A percentile compares a stretch with the other conserved stretches of the same genome.
Evolutionary conservation across 1,140 invertebrate genomes (phyloP).

Genomic region (Yoshiicerus persimilis): DNA sequence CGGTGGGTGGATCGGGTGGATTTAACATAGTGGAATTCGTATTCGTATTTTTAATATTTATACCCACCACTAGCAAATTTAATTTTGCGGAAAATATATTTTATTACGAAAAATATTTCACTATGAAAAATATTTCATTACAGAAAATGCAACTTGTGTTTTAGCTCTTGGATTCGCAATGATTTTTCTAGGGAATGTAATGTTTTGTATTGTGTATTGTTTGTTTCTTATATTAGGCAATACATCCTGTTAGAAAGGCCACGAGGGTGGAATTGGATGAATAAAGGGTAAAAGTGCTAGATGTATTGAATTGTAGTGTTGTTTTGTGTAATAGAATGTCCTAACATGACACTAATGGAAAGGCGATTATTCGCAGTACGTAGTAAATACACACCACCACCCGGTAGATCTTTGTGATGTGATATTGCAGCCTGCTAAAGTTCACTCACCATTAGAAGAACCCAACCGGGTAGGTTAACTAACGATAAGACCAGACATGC

Average conservation of each 20-base stretch:
- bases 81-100: too few species aligned
- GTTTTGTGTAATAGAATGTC: not conserved
- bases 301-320: not conserved
- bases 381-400: not conserved
- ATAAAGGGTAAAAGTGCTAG: not conserved
- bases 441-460: not conserved
- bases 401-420: not conserved
- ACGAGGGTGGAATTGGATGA: not conserved
- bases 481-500: not conserved
- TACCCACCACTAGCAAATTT: too few species aligned
- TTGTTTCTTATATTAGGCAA: not conserved
- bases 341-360: conserved; percentile 12
- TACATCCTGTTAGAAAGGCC: not conserved
- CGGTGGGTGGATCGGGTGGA: too few species aligned
- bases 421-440: not conserved
- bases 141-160: too few species aligned
- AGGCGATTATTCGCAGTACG: not conserved
- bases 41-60: too few species aligned
- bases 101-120: too few species aligned
- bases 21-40: too few species aligned
- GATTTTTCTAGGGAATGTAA: too few species aligned
- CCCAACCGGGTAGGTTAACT: not conserved
- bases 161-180: too few species aligned
- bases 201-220: not conserved
- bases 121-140: too few species aligned